These are phyloP conservation scores for Exaiptasia diaphana DNA, from an alignment of 64 coral and sea anemone genomes.

Conservation along the genomic window DNA sequence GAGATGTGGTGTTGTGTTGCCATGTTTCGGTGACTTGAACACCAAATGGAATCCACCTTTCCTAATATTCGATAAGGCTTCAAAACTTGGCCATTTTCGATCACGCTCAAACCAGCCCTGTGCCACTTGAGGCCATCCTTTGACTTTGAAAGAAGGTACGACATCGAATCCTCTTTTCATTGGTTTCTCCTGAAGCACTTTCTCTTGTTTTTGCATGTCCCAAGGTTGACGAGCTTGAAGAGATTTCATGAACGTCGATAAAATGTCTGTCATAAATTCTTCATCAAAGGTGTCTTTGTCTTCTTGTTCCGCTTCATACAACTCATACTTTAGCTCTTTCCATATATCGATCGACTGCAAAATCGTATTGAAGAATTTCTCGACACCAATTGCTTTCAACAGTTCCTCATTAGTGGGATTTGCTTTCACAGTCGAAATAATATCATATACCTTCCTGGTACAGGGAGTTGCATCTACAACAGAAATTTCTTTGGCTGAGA, in stretches of 20 bases:
- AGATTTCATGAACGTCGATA: neutral
- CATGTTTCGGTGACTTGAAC: conserved; percentile 24
- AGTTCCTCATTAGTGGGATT: too few relatives aligned
- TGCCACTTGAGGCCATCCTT: conserved; percentile 52
- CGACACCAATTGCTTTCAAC: too few relatives aligned
- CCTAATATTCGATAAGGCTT: conserved; percentile 16
- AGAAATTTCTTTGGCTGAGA: too few relatives aligned
- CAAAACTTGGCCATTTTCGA: conserved; percentile 42
- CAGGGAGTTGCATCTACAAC: too few relatives aligned
- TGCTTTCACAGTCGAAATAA: too few relatives aligned
- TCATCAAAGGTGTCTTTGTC: neutral
- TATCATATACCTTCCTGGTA: too few relatives aligned
- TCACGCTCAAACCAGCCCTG: conserved; percentile 27
- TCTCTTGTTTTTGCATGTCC: neutral
- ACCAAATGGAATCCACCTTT: conserved; percentile 59
- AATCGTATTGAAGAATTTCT: neutral
- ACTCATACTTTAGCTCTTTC: too few relatives aligned
- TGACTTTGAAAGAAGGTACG: conserved; percentile 47
- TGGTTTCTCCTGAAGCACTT: neutral
- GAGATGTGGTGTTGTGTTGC: conserved; percentile 29
- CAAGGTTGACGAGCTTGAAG: neutral
- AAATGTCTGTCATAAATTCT: neutral
- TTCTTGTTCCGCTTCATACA: too few relatives aligned
- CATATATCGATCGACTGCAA: neutral
- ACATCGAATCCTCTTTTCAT: conserved; percentile 45